Percentiles rank a stretch among this genome's conserved stretches.
phyloP scores from a whole-genome alignment of 2,113 vertebrate genomes.

The Henicopernis longicauda region DNA sequence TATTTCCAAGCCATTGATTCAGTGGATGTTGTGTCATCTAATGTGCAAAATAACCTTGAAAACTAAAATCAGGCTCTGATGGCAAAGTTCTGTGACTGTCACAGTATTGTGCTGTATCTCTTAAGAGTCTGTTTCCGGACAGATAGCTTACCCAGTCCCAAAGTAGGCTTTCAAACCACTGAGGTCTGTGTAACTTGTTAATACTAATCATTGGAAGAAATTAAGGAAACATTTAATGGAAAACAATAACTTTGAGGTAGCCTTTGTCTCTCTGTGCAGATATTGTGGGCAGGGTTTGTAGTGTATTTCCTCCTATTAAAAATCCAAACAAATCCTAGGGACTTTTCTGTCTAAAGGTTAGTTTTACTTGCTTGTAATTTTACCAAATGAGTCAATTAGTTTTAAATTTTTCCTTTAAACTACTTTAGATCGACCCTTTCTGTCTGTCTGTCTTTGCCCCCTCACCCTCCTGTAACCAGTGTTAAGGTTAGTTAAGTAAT shows the following conservation, averaged over 20 bases:
- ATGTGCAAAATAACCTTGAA: slow-evolving; percentile 2
- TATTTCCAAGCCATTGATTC: not conserved
- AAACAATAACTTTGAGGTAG: not conserved
- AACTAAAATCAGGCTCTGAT: not conserved
- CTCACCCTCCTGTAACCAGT: not conserved
- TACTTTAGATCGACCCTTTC: not conserved
- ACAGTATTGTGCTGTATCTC: not conserved
- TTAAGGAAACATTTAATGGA: not conserved
- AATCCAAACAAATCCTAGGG: not conserved
- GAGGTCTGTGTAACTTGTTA: not conserved
- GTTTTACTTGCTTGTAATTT: not conserved
- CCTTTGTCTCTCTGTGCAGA: not conserved
- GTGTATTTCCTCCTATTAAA: not conserved
- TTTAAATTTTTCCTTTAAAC: not conserved
- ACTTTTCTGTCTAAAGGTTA: not conserved
- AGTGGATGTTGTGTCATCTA: not conserved
- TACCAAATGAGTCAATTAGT: not conserved
- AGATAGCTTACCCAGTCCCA: not conserved
- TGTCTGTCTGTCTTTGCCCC: not conserved
- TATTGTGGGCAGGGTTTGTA: not conserved
- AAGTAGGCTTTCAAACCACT: not conserved
- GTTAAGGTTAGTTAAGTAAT: not conserved
- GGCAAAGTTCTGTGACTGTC: not conserved
- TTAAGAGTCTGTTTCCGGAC: not conserved
- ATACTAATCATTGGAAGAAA: not conserved